A percentile compares a stretch with the other conserved stretches of the same genome.
Conservation (phyloP, 2,113 vertebrate species). For the Microcebus lehilahytsara region DNA sequence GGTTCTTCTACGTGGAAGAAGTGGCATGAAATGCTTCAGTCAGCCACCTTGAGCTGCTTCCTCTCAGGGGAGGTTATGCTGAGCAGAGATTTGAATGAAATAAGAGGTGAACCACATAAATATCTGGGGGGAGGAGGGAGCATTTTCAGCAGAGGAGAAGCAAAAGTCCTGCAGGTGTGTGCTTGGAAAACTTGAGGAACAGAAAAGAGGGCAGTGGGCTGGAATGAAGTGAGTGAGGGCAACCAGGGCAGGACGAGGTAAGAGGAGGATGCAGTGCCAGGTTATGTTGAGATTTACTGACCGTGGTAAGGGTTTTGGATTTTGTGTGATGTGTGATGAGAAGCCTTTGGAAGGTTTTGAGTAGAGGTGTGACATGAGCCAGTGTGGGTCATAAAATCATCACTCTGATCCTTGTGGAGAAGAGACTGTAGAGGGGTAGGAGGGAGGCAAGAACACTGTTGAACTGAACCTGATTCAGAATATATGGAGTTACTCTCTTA, state of each 20-base stretch:
- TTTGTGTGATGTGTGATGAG: neutral
- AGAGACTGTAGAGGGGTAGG: too few relatives aligned
- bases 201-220: neutral
- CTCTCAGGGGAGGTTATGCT: neutral
- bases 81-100: neutral
- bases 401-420: neutral
- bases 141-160: neutral
- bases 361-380: neutral
- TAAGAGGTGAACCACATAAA: neutral
- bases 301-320: neutral
- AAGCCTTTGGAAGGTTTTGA: neutral
- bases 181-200: neutral
- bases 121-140: neutral
- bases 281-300: neutral
- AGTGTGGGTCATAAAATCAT: neutral
- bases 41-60: too few relatives aligned
- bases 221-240: neutral
- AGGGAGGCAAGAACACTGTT: neutral
- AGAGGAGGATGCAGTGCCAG: neutral
- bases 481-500: neutral
- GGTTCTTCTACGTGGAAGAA: too few relatives aligned
- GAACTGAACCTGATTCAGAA: neutral
- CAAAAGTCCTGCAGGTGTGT: neutral
- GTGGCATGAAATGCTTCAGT: too few relatives aligned
- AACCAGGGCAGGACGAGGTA: neutral